Evolutionary conservation across 2,113 vertebrate species (phyloP), one percentile per base, ranked within the genome.

Genomic region (Rhinoderma darwinii): DNA sequence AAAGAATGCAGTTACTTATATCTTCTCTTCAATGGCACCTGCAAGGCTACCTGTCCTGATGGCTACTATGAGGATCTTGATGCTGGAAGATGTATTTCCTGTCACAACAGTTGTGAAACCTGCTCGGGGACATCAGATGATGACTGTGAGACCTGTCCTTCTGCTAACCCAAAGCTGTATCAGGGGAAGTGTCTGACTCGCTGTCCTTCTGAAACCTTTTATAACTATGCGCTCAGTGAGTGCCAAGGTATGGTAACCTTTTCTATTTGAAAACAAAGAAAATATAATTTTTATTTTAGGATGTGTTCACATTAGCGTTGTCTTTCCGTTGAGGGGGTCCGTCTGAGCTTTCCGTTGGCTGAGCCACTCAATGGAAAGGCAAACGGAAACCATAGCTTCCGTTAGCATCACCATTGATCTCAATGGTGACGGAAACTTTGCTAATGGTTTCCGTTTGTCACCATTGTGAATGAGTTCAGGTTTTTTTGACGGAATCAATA

Each of bases 1-100:
- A n/a, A 89, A 95, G 95, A 91, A 51, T 95, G 95, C 89, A 94
- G 92, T 86, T 96, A 95, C 89, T 93, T 96, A 51, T 96, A 95
- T 90, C 90, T 96, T 88, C 94, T 96, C 70, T 89, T 95, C 74
- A 91, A 94, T 0, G 93, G 93, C 9, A 91, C 82, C 70, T 96
- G 95, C 76, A 94, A 92, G 83, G 94, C 94, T 20, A 93, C 92
- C 51, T 96, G 95, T 89, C 93, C 95, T 12, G 66, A 90, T 85
- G 93, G 94, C 8, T 96, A 93, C 88, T 95, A 91, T 85, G 94
- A 96, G 86, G 93, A 96, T 89, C 91, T 95, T 92, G 95, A 96
- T 80, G 92, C 92, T 84, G 94, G 94, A 7, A 87, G 89, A 73
- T 96, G 95, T 75, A 90, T 91, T 66, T 90, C 87, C 85, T 96